Conservation (phyloP, 2,888 invertebrate genomes). For the Sphecodes monilicornis region DNA sequence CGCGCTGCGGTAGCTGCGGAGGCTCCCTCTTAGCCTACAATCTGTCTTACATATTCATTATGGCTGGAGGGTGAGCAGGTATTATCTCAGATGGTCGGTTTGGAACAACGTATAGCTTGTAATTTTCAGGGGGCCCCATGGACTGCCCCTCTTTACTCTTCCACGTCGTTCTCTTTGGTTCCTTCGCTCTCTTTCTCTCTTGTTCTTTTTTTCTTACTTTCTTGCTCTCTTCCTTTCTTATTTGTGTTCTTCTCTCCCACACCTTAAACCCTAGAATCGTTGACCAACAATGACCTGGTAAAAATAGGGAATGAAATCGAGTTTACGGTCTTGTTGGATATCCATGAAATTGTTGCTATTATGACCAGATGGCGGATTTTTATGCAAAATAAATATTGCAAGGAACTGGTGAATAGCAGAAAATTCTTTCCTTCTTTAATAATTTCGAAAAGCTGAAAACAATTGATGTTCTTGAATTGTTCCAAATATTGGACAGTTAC, state of each 20-base stretch:
- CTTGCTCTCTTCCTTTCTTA: not conserved
- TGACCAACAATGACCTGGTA: not conserved
- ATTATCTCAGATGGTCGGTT: slow-evolving; percentile 84
- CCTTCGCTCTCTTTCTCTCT: slow-evolving; percentile 1
- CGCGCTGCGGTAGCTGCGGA: slow-evolving; percentile 83
- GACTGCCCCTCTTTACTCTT: slow-evolving; percentile 61
- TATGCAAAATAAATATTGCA: no score
- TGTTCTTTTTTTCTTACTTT: slow-evolving; percentile 13
- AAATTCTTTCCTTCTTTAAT: no score
- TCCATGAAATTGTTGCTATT: not conserved
- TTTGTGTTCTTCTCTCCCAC: slow-evolving; percentile 42
- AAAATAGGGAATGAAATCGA: not conserved
- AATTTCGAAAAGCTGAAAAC: no score
- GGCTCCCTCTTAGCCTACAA: slow-evolving; percentile 84
- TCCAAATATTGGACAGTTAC: no score
- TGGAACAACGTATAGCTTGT: slow-evolving; percentile 83
- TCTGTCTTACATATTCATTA: slow-evolving; percentile 85
- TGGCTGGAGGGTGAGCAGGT: slow-evolving; percentile 83
- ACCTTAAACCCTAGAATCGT: slow-evolving; percentile 16
- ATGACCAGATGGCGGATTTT: no score
- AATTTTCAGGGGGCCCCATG: slow-evolving; percentile 81
- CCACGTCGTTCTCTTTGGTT: slow-evolving; percentile 39
- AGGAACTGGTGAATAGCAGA: no score
- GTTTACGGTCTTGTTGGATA: not conserved
- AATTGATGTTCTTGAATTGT: no score